Evolutionary conservation across 2,113 vertebrate species (phyloP), one percentile per base, ranked within the genome.

Genomic region (Dipodomys ordii): DNA sequence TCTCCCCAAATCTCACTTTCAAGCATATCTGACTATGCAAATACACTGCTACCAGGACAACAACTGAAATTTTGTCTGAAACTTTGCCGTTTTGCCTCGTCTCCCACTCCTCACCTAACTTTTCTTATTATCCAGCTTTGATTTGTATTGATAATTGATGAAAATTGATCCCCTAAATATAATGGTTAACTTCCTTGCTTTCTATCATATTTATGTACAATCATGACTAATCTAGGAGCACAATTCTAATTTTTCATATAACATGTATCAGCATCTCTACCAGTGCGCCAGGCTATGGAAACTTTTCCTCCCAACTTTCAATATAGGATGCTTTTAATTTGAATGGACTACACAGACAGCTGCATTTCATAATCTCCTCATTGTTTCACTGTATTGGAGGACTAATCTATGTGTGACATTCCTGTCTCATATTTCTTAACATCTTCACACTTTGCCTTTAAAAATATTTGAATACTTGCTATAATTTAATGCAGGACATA

Each of bases 401-500:
- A 64, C 7, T 28, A 20, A 35, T 67, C 81, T 73, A 39, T 27
- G 32, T 20, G 20, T 28, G 12, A 46, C 39, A 6, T 6, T 74
- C 68, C 76, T 87, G 32, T 4, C 16, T 87, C 67, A 87, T 46
- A 67, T 22, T 49, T 83, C 4, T 28, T 77, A 94, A n/a, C 27
- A 57, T n/a, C 0, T n/a, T 13, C 2, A 7, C n/a, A n/a, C 1
- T 1, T 46, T 28, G n/a, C 49, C 16, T 30, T 65, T 27, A 13
- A 16, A 10, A 19, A 27, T 39, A 9, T 16, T 62, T 65, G n/a
- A 77, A 12, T n/a, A 46, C 5, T 84, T 87, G 35, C 15, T 30
- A 72, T 20, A 28, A 65, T 71, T 85, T 77, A 77, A 64, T 73
- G 32, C 28, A 68, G 77, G 6, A 10, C 0, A 35, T 10, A 32